These are phyloP conservation scores for Myotis pilosus DNA, from an alignment of 2,797 vertebrate species.

Conservation along the genomic window DNA sequence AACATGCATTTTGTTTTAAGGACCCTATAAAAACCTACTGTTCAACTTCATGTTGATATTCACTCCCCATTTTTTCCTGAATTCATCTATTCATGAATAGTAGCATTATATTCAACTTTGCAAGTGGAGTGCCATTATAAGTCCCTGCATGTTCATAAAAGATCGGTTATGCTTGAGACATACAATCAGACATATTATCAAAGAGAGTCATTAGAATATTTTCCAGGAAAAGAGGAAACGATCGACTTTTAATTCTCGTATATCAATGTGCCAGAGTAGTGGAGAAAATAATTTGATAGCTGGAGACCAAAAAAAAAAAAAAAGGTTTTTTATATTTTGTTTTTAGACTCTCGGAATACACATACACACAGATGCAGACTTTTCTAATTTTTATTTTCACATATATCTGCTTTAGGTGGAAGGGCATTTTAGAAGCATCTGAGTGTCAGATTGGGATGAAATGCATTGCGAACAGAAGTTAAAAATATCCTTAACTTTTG, in stretches of 20 bases:
- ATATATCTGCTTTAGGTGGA: background rate
- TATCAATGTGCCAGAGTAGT: background rate
- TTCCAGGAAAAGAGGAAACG: slow-evolving; percentile 75
- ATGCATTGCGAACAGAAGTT: background rate
- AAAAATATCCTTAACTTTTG: background rate
- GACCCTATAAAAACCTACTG: slow-evolving; percentile 41
- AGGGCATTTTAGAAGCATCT: background rate
- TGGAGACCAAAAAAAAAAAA: background rate
- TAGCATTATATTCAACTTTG: slow-evolving; percentile 22
- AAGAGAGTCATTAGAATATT: slow-evolving; percentile 51
- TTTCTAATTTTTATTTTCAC: background rate
- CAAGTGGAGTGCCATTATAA: background rate
- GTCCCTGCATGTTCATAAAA: background rate
- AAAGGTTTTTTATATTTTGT: background rate
- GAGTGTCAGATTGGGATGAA: background rate
- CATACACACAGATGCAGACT: background rate
- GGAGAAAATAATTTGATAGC: background rate
- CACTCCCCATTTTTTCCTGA: background rate
- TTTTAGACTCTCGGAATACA: background rate
- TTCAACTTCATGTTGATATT: slow-evolving; percentile 35
- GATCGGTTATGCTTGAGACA: background rate
- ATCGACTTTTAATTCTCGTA: background rate
- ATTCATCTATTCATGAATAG: slow-evolving; percentile 57
- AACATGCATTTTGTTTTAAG: background rate
- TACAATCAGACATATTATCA: slow-evolving; percentile 61